Evolutionary conservation across 2,888 invertebrate species (phyloP).

Genomic region (Nemotelus nigrinus): DNA sequence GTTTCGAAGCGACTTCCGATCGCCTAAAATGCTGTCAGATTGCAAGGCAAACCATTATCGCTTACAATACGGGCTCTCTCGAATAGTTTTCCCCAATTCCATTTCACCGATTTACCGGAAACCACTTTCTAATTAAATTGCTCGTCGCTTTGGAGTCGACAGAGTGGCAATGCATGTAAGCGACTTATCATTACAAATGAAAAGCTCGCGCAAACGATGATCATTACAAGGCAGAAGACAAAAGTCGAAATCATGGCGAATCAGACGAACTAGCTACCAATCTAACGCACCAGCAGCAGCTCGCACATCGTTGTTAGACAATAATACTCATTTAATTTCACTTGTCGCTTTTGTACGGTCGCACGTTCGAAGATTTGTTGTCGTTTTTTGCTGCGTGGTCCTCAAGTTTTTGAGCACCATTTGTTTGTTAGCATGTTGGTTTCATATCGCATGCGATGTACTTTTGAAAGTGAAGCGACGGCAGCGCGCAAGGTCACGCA

Average conservation of each 20-base stretch:
- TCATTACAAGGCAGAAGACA: background rate
- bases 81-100: background rate
- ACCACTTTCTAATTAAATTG: background rate
- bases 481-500: background rate
- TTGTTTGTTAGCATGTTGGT: too few relatives aligned
- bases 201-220: background rate
- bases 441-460: background rate
- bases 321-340: background rate
- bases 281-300: background rate
- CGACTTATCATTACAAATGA: background rate
- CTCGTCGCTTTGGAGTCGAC: background rate
- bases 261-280: background rate
- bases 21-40: background rate
- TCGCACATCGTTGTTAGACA: background rate
- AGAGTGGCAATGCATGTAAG: background rate
- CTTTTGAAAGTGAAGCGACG: background rate
- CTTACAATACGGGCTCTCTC: too few relatives aligned
- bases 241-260: background rate
- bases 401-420: too few relatives aligned
- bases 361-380: too few relatives aligned
- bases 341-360: background rate
- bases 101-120: background rate
- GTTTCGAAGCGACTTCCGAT: background rate
- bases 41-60: too few relatives aligned
- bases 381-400: background rate